Conservation (phyloP, 2,888 invertebrate species). For the Synanthedon andrenaeformis region DNA sequence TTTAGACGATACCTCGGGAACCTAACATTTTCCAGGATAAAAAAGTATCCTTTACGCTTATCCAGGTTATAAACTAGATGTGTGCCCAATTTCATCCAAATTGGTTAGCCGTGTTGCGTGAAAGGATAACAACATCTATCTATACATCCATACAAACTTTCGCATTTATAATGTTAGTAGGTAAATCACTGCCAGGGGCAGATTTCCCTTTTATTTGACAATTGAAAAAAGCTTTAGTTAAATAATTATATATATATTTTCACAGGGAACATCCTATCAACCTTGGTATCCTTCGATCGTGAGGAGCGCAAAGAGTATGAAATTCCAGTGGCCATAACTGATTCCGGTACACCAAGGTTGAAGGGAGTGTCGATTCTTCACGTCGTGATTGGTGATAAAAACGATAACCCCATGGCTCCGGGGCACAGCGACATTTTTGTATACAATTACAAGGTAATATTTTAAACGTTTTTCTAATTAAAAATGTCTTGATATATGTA, state of each 20-base stretch:
- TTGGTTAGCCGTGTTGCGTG: no score
- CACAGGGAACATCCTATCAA: conserved; percentile 74
- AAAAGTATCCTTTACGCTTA: no score
- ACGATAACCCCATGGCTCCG: conserved; percentile 90
- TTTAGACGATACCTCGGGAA: no score
- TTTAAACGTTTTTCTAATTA: neutral
- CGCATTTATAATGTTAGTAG: no score
- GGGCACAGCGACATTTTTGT: conserved; percentile 93
- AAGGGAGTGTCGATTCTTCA: conserved; percentile 87
- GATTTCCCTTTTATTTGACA: no score
- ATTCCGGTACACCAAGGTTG: conserved; percentile 80
- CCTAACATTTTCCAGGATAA: no score
- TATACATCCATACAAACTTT: no score
- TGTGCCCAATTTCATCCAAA: no score
- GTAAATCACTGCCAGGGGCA: no score
- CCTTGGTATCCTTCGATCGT: conserved; percentile 84
- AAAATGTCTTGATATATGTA: neutral
- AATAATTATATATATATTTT: neutral
- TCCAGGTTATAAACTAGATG: no score
- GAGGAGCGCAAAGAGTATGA: conserved; percentile 88
- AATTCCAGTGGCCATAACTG: conserved; percentile 90
- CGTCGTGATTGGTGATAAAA: conserved; percentile 93
- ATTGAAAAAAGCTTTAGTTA: no score
- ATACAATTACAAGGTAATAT: conserved; percentile 86
- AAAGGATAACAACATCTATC: no score